Evolutionary conservation across 1,140 invertebrate genomes (phyloP).

Genomic region (Xylocopa sonorina): DNA sequence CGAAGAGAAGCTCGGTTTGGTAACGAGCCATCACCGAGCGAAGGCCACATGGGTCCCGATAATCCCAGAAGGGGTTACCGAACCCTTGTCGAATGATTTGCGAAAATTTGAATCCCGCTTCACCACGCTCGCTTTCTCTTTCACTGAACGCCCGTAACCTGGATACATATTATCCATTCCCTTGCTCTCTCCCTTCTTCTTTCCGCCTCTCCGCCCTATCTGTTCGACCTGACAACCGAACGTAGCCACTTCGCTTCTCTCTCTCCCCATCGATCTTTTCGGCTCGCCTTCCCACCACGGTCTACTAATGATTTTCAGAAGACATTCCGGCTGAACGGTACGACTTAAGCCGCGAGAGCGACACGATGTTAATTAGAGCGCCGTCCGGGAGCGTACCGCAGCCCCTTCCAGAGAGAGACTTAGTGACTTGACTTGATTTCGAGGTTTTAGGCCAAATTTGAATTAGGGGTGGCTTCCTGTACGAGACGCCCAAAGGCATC

Average conservation of each 20-base stretch:
- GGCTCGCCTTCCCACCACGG: background rate
- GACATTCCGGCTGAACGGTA: conserved; percentile 56
- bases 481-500: conserved; percentile 45
- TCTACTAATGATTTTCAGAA: conserved; percentile 71
- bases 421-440: conserved; percentile 76
- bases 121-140: background rate
- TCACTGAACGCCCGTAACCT: background rate
- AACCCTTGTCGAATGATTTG: conserved; percentile 71
- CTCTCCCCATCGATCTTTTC: conserved; percentile 11
- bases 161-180: conserved; percentile 41
- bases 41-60: conserved; percentile 79
- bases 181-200: background rate
- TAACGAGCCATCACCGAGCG: conserved; percentile 80
- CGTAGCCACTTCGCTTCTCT: conserved; percentile 6
- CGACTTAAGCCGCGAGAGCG: conserved; percentile 70
- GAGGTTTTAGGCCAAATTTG: conserved; percentile 73
- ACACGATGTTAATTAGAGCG: conserved; percentile 78
- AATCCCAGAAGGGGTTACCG: conserved; percentile 68
- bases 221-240: conserved; percentile 21
- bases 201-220: conserved; percentile 17
- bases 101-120: conserved; percentile 76
- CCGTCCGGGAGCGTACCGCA: conserved; percentile 55
- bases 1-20: conserved; percentile 73
- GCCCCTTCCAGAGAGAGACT: conserved; percentile 62
- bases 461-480: conserved; percentile 66